Conservation (phyloP, 2,797 vertebrate species). For the Oceanodroma leucorhoa region DNA sequence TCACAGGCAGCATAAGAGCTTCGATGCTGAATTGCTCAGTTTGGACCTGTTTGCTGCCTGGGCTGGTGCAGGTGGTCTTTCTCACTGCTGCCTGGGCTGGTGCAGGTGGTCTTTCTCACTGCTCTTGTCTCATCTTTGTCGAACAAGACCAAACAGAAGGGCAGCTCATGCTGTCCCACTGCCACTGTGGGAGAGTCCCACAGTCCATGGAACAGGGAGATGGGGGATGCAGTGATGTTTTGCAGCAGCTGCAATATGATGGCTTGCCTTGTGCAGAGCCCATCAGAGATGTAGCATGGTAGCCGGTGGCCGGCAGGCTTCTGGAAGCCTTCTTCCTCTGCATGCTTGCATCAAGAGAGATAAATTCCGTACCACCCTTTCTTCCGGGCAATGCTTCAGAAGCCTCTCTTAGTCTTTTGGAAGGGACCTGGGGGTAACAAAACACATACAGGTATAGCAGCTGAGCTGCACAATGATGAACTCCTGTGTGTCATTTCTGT, state of each 20-base stretch:
- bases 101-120: background rate
- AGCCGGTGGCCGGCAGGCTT: background rate
- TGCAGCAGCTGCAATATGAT: rapidly evolving
- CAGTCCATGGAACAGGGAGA: background rate
- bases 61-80: background rate
- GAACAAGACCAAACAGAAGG: background rate
- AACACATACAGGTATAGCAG: background rate
- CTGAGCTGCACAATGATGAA: background rate
- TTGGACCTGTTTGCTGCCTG: background rate
- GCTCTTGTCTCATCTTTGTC: background rate
- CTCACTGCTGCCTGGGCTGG: background rate
- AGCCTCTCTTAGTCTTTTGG: background rate
- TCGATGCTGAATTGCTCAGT: background rate
- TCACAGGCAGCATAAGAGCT: background rate
- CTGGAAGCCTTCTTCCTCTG: background rate
- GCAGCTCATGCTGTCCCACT: background rate
- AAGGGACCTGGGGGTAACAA: background rate
- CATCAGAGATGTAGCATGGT: background rate
- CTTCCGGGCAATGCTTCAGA: background rate
- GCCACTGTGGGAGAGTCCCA: background rate
- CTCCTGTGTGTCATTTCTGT: background rate
- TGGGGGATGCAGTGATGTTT: rapidly evolving
- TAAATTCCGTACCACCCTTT: background rate
- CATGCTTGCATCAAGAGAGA: background rate
- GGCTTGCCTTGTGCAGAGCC: background rate